Evolutionary conservation across 2,888 invertebrate species (phyloP).

Genomic region (Pachymerium ferrugineum): DNA sequence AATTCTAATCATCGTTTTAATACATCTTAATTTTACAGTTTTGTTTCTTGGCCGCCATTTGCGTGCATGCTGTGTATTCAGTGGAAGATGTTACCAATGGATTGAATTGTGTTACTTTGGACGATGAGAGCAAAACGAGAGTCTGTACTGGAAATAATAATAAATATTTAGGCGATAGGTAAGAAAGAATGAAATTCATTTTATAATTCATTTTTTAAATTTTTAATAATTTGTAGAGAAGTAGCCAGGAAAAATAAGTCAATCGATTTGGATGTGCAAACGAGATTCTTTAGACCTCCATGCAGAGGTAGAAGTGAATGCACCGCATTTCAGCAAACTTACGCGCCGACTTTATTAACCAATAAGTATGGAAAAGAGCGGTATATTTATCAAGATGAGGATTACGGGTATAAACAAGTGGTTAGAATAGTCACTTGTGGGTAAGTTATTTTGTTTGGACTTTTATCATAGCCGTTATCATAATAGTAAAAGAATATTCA

Average conservation of each 20-base stretch:
- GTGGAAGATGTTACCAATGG: background rate
- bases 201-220: background rate
- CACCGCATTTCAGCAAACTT: conserved; percentile 24
- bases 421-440: conserved; percentile 21
- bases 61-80: background rate
- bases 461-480: no score
- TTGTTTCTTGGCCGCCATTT: background rate
- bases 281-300: conserved; percentile 20
- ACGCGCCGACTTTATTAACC: conserved; percentile 9
- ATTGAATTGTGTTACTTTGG: background rate
- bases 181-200: no score
- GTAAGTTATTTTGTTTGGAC: background rate
- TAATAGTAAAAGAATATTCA: no score
- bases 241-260: background rate
- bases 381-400: conserved; percentile 31
- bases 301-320: conserved; percentile 27
- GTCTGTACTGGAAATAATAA: conserved; percentile 7
- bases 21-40: background rate
- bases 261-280: background rate
- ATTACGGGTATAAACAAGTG: conserved; percentile 9
- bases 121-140: background rate
- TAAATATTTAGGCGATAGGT: background rate
- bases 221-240: background rate
- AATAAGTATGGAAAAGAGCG: conserved; percentile 18
- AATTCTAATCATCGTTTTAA: no score